Percentiles rank a stretch among this genome's conserved stretches.
Evolutionary conservation across 2,113 vertebrate species (phyloP).

Genomic region (Epinephelus lanceolatus): DNA sequence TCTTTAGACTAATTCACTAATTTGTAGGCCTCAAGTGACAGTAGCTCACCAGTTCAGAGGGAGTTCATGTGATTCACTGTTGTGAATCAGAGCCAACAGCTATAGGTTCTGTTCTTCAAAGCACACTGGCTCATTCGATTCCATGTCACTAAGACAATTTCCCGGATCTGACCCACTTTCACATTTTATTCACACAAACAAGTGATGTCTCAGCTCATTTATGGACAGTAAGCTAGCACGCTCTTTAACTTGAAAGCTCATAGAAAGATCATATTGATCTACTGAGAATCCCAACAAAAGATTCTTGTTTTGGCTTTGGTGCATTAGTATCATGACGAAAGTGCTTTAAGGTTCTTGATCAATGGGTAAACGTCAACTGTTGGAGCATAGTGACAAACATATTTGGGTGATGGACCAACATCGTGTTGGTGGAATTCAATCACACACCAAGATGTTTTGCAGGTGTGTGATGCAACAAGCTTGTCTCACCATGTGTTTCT

Average conservation of each 20-base stretch:
- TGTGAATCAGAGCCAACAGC: conserved; percentile 17
- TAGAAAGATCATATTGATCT: neutral
- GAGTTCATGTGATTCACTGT: conserved; percentile 7
- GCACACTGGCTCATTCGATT: conserved; percentile 29
- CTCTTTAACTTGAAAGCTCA: neutral
- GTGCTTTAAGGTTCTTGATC: neutral
- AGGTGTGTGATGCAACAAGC: neutral
- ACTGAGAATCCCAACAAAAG: neutral
- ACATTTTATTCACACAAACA: conserved; percentile 30
- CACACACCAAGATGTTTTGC: neutral
- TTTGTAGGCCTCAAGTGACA: neutral
- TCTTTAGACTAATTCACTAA: neutral
- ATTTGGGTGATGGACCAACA: neutral
- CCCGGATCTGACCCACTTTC: conserved; percentile 12
- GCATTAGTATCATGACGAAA: neutral
- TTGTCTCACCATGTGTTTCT: neutral
- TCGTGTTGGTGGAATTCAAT: neutral
- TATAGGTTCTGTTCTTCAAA: conserved; percentile 24
- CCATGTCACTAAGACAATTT: conserved; percentile 33
- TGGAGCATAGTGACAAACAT: neutral
- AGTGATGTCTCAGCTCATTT: conserved; percentile 4
- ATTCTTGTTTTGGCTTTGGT: neutral
- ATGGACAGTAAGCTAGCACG: neutral
- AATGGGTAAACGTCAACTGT: neutral
- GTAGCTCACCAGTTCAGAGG: neutral